phyloP scores from a whole-genome alignment of 2,888 invertebrate genomes.

The Suillia variegata region DNA sequence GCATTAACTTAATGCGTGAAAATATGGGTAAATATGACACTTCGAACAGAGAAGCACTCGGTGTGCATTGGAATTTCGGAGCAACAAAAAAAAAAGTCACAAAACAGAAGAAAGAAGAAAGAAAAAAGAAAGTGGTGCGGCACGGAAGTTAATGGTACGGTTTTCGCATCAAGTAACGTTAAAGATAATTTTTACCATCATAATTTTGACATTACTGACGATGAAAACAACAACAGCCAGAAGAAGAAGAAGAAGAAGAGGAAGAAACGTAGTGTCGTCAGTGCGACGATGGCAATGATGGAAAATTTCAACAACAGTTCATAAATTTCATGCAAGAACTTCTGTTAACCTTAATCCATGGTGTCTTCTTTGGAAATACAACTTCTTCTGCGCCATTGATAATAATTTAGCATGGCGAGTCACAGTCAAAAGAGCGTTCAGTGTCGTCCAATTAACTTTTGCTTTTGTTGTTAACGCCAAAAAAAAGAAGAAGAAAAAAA shows the following conservation, averaged over 20 bases:
- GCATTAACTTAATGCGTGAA: slow-evolving; percentile 11
- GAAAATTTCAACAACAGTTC: neutral
- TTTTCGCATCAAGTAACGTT: no score
- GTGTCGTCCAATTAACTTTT: slow-evolving; percentile 40
- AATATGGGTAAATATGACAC: slow-evolving; percentile 21
- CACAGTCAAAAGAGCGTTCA: neutral
- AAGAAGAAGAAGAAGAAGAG: no score
- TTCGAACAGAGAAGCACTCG: neutral
- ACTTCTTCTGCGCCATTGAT: no score
- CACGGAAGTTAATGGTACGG: neutral
- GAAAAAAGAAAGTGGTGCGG: slow-evolving; percentile 16
- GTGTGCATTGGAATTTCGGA: slow-evolving; percentile 7
- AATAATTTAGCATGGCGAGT: no score
- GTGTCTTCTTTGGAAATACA: neutral
- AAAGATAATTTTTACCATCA: no score
- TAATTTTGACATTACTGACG: neutral
- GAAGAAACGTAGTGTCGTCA: no score
- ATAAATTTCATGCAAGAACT: neutral
- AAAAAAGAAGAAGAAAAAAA: neutral
- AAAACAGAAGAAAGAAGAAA: no score
- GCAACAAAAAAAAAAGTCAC: no score
- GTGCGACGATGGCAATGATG: no score
- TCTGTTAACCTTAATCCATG: neutral
- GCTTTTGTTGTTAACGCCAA: slow-evolving; percentile 14
- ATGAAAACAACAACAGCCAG: neutral